Evolutionary conservation across 2,797 vertebrate species (phyloP).

Genomic region (Tenualosa thibaudeaui): DNA sequence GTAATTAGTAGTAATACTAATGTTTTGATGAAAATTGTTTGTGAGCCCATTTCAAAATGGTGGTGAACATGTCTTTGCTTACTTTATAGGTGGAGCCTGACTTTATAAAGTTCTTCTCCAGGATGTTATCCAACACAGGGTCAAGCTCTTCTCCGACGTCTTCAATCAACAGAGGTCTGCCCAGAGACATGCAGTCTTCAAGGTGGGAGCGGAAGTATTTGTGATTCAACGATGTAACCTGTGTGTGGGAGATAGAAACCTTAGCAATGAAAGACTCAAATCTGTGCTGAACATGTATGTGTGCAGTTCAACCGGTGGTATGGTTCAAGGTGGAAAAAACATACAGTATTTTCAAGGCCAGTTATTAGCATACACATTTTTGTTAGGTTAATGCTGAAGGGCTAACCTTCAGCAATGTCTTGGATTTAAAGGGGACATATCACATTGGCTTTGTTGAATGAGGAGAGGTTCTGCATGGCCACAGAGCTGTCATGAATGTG

Average conservation of each 20-base stretch:
- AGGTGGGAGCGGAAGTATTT: conserved; percentile 82
- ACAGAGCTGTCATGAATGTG: no score
- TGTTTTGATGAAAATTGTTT: no score
- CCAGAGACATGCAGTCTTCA: conserved; percentile 81
- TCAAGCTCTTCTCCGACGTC: conserved; percentile 85
- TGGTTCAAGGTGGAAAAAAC: no score
- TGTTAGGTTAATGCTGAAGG: not conserved
- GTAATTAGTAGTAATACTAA: not conserved
- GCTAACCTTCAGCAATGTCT: not conserved
- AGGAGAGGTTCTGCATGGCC: no score
- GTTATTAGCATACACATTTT: not conserved
- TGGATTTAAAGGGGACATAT: not conserved
- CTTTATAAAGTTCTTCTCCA: conserved; percentile 88
- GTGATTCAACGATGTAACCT: conserved; percentile 83
- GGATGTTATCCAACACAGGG: conserved; percentile 81
- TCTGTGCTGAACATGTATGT: not conserved
- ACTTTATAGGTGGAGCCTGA: conserved; percentile 81
- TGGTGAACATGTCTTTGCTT: conserved; percentile 42
- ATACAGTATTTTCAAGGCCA: not conserved
- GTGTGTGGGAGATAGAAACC: not conserved
- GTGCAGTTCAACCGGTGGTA: no score
- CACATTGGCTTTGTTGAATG: no score
- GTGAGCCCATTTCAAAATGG: not conserved
- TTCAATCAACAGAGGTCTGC: conserved; percentile 80
- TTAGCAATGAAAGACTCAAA: not conserved